phyloP scores from a whole-genome alignment of 2,113 vertebrate genomes.

The Gorilla gorilla region DNA sequence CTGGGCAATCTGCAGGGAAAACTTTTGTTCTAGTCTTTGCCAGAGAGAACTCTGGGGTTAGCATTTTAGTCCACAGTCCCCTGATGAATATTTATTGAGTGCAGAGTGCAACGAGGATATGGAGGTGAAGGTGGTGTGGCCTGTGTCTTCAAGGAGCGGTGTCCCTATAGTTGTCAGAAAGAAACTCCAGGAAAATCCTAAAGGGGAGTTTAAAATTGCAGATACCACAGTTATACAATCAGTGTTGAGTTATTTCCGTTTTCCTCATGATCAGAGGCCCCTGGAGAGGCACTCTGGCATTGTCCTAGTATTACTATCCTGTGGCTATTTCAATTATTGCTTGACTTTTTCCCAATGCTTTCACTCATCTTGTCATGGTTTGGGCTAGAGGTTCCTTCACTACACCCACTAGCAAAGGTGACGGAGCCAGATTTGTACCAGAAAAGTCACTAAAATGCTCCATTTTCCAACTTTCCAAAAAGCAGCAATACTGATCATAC shows the following conservation, averaged over 20 bases:
- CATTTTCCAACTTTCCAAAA: neutral
- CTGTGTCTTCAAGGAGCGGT: neutral
- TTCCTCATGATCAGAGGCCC: neutral
- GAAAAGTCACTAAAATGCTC: neutral
- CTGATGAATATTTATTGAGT: conserved; percentile 10
- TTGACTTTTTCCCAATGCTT: neutral
- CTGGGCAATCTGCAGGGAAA: neutral
- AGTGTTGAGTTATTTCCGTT: neutral
- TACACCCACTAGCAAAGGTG: conserved; percentile 5
- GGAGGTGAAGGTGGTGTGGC: neutral
- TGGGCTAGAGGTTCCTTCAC: neutral
- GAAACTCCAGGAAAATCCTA: neutral
- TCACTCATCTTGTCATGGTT: neutral
- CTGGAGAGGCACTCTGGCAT: neutral
- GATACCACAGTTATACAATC: neutral
- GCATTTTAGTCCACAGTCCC: neutral
- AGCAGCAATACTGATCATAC: neutral
- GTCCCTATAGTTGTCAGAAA: neutral
- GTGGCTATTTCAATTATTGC: conserved; percentile 48
- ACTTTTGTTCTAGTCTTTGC: neutral
- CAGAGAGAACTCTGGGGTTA: neutral
- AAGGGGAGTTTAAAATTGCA: neutral
- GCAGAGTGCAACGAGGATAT: neutral
- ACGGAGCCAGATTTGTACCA: neutral
- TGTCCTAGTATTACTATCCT: conserved; percentile 10